Conservation (phyloP, 2,113 vertebrate genomes). For the Dromas ardeola region DNA sequence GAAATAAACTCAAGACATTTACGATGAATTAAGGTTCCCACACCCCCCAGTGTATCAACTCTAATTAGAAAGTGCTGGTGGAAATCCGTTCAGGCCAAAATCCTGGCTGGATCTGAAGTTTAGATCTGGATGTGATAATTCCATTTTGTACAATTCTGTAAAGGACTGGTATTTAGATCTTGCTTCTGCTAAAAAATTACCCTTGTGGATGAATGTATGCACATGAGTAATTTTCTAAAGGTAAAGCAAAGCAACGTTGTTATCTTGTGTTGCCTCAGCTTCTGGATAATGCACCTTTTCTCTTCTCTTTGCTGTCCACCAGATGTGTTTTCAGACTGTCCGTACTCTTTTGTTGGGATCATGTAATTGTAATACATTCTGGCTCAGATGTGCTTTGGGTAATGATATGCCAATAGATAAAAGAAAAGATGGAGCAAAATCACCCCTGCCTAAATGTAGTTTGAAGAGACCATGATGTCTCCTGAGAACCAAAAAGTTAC, state of each 20-base stretch:
- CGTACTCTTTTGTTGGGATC: background rate
- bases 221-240: background rate
- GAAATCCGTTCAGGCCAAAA: slow-evolving; percentile 14
- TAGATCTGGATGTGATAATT: background rate
- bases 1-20: background rate
- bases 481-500: background rate
- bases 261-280: background rate
- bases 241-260: background rate
- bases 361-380: background rate
- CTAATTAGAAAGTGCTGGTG: slow-evolving; percentile 30
- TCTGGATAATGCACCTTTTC: background rate
- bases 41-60: slow-evolving; percentile 2
- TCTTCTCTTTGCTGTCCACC: background rate
- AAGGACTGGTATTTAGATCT: background rate
- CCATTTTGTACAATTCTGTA: background rate
- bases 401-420: background rate
- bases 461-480: background rate
- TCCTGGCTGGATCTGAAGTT: background rate
- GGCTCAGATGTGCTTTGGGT: background rate
- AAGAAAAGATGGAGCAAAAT: background rate
- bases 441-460: background rate
- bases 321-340: background rate
- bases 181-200: background rate
- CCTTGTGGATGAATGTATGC: background rate
- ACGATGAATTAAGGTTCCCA: slow-evolving; percentile 31